Evolutionary conservation across 2,113 vertebrate genomes (phyloP).

Genomic region (Saccopteryx leptura): DNA sequence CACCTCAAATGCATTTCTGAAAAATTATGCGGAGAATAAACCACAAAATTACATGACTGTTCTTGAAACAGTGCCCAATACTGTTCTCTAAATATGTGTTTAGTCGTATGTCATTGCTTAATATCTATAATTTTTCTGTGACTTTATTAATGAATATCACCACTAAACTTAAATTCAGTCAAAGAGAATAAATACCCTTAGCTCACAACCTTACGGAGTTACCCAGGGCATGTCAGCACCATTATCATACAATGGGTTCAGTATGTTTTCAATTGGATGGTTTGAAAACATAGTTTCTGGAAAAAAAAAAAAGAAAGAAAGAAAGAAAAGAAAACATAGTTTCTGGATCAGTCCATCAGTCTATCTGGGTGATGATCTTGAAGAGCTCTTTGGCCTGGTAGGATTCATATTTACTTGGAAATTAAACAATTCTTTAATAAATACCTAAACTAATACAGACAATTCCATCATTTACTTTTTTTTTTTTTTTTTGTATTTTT

Average conservation of each 20-base stretch:
- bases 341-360: neutral
- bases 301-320: too few species aligned
- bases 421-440: neutral
- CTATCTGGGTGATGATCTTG: neutral
- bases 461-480: neutral
- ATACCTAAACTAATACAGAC: neutral
- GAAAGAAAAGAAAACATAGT: neutral
- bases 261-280: too few species aligned
- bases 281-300: neutral
- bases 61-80: neutral
- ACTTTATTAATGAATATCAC: neutral
- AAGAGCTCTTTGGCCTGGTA: neutral
- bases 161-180: neutral
- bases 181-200: neutral
- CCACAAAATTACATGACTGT: neutral
- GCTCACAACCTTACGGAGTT: neutral
- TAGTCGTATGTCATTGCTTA: neutral
- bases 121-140: neutral
- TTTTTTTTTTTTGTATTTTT: too few species aligned
- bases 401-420: neutral
- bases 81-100: neutral
- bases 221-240: fast-evolving
- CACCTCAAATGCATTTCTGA: neutral
- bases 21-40: slow-evolving; percentile 3
- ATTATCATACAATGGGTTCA: neutral